Evolutionary conservation across 2,113 vertebrate genomes (phyloP).

Genomic region (Panthera tigris): DNA sequence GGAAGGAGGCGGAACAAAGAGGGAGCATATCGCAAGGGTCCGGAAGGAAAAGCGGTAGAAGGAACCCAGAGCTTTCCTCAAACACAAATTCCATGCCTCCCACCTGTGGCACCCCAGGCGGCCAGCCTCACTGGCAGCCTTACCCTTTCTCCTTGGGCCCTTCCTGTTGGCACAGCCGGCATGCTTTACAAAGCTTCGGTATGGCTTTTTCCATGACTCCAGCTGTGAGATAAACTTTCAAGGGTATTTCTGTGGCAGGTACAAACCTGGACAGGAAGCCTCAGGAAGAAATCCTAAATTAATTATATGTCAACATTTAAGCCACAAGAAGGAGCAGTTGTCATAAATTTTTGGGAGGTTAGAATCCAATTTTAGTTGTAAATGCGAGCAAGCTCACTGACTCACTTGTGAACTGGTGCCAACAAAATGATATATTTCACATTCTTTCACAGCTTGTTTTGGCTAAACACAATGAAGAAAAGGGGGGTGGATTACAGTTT

Average conservation of each 20-base stretch:
- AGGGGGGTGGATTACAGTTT: slow-evolving; percentile 69
- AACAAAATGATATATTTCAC: slow-evolving; percentile 85
- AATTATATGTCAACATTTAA: slow-evolving; percentile 88
- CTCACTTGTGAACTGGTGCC: slow-evolving; percentile 80
- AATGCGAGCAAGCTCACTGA: slow-evolving; percentile 80
- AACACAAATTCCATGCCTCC: background rate
- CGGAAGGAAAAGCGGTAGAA: background rate
- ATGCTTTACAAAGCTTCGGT: slow-evolving; percentile 73
- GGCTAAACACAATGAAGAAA: slow-evolving; percentile 79
- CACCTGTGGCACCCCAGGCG: background rate
- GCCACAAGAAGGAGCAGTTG: slow-evolving; percentile 89
- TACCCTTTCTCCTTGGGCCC: slow-evolving; percentile 68
- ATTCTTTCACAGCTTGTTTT: slow-evolving; percentile 83
- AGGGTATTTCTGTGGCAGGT: slow-evolving; percentile 87
- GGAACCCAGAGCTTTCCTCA: background rate
- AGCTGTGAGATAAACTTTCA: slow-evolving; percentile 86
- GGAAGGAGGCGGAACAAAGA: background rate
- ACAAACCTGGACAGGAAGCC: slow-evolving; percentile 85
- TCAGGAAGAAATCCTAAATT: slow-evolving; percentile 86
- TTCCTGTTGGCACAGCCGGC: slow-evolving; percentile 79
- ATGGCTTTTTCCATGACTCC: slow-evolving; percentile 44
- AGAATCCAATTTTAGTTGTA: slow-evolving; percentile 83
- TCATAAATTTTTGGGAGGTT: slow-evolving; percentile 84
- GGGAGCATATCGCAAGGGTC: background rate
- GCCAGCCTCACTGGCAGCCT: slow-evolving; percentile 10